Evolutionary conservation across 2,797 vertebrate genomes (phyloP), one percentile per base, ranked within the genome.

Genomic region (Sebastes oblongus): DNA sequence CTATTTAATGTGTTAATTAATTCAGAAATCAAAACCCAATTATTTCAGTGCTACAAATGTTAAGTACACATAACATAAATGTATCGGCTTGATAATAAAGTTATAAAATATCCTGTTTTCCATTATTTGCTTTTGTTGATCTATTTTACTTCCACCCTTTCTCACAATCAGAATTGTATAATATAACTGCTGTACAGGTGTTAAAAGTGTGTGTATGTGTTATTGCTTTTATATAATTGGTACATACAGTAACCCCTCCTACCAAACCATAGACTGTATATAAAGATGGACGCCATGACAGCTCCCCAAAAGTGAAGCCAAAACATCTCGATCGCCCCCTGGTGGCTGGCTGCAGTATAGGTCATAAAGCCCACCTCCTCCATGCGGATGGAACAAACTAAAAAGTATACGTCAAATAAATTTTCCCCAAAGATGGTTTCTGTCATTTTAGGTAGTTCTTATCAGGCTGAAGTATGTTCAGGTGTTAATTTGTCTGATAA

Each of bases 151-250:
- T 74, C 2, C 7, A 46, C 34, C 70, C 22, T 67, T 24, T 29
- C 56, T 70, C 13, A 18, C 2, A 32, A 58, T 67, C 46, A 29
- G 3, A 20, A 46, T 32, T 50, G 11, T 25, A 42, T 32, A 52
- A 67, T 68, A 55, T 71, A 55, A 30, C 11, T 22, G 22, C 66
- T 75, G 39, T 74, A 66, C 56, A 76, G 5, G 24, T 82, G 67
- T 39, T 62, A 2, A 77, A 77, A 27, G n/a, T 78, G 20, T 79
- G 30, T 81, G 10, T 67, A 8, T 77, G 32, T 59, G 71, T 88
- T 92, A 92, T 91, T 94, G 91, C 87, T 92, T 88, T 88, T 56
- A 29, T 79, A 25, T 77, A 36, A 66, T 29, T 77, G 24, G 42
- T 75, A 76, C 59, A 84, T 46, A 58, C 16, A 52, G 25, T 58